Conservation (phyloP, 2,888 invertebrate species). For the Drosophila pseudotakahashii region DNA sequence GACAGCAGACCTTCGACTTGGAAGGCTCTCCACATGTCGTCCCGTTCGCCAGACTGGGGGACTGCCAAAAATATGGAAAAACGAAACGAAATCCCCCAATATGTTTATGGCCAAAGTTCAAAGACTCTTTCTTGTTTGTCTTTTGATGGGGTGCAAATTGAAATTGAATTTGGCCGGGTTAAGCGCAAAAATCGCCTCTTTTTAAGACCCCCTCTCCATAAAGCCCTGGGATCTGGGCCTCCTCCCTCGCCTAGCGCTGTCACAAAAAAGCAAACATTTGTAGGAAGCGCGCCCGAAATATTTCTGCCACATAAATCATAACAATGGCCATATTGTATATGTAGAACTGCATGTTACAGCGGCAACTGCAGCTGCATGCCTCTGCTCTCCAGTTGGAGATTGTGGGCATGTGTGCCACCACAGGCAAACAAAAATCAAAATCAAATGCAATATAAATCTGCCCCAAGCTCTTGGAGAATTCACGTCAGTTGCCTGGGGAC, state of each 20-base stretch:
- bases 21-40: conserved; percentile 68
- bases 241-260: conserved; percentile 15
- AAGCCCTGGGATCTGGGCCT: neutral
- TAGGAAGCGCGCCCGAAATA: conserved; percentile 75
- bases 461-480: conserved; percentile 19
- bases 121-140: conserved; percentile 78
- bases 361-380: conserved; percentile 43
- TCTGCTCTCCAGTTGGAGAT: conserved; percentile 7
- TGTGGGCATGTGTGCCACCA: conserved; percentile 38
- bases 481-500: conserved; percentile 14
- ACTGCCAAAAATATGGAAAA: conserved; percentile 62
- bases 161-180: conserved; percentile 67
- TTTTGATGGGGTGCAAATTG: conserved; percentile 78
- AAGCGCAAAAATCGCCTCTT: conserved; percentile 22
- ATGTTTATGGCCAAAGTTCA: conserved; percentile 77
- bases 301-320: conserved; percentile 75
- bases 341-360: conserved; percentile 50
- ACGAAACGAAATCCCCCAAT: conserved; percentile 19
- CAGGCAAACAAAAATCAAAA: conserved; percentile 65
- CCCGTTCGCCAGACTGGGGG: conserved; percentile 51
- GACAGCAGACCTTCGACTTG: conserved; percentile 49
- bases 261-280: conserved; percentile 56
- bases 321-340: conserved; percentile 73
- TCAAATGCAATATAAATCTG: conserved; percentile 72
- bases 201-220: neutral